Base-by-base conservation (phyloP, 2,888 invertebrate genomes). In the Tiphia femorata region DNA sequence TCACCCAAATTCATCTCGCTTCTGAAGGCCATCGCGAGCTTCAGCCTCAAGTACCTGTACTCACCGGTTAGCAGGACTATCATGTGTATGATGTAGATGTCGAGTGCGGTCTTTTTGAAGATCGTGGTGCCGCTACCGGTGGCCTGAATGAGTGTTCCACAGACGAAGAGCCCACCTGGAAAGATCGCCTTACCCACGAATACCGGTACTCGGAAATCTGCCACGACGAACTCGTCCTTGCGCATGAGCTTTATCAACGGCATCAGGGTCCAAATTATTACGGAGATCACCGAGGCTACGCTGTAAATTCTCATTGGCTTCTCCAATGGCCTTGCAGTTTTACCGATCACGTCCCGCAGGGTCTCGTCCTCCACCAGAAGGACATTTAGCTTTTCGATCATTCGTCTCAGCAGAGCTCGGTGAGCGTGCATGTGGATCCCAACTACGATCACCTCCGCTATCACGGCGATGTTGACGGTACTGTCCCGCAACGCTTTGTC, bases 71-170 rank as follows among this genome's bases (percentile, higher is more conserved):
- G 19, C 3, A 75, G 16, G 0, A 64, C 44, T 10, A 76, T 60
- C 8, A 67, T 37, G 25, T 76, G 56, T 30, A 67, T 68, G 6
- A 64, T 55, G 23, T 76, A 76, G 6, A 75, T 3, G 23, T 76
- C 75, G 1, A 72, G 30, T 6, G 65, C 35, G 7, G 55, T 49
- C 35, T 75, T 75, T 17, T 59, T 67, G 0, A 55, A 4, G 1
- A 70, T 58, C 2, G 51, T 16, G 20, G 49, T 62, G 0, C 33
- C 5, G 0, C 40, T 6, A 6, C 62, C 65, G 1, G 67, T 1
- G 0, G 43, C 4, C 48, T 73, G 30, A 0, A 73, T 7, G 0
- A 65, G 0, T 1, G 57, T 38, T 1, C 64, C 67, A 0, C n/a
- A 5, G 1, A 64, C 5, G 17, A 76, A 76, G 19, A 57, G 6